Conservation (phyloP, 2,888 invertebrate species). For the Dynastes tityus region DNA sequence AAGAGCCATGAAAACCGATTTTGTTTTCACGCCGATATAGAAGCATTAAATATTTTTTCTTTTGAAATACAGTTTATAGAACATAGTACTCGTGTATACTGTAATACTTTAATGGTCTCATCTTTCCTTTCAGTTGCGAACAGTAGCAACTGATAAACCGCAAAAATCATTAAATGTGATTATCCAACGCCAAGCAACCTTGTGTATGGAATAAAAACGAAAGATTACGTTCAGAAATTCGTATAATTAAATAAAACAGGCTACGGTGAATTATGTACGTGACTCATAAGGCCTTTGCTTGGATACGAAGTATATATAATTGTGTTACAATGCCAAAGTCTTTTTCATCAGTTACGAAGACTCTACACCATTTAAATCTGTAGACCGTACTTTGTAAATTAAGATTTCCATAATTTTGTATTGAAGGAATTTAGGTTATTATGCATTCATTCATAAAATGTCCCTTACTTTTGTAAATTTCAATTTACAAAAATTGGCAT, state of each 20-base stretch:
- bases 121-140: conserved; percentile 10
- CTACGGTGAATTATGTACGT: conserved; percentile 3
- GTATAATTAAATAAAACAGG: conserved; percentile 32
- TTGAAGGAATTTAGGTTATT: no score
- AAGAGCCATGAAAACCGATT: no score
- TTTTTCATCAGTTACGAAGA: background rate
- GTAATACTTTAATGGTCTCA: conserved; percentile 1
- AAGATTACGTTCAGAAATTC: conserved; percentile 8
- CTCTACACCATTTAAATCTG: background rate
- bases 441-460: no score
- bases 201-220: conserved; percentile 10
- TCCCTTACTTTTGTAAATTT: no score
- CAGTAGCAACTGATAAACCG: conserved; percentile 37
- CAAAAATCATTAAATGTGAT: conserved; percentile 34
- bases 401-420: no score
- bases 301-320: no score
- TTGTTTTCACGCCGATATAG: background rate
- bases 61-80: background rate
- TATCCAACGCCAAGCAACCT: conserved; percentile 14
- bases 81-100: background rate
- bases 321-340: background rate
- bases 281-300: conserved; percentile 21
- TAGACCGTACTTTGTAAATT: background rate
- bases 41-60: background rate
- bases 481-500: no score